Evolutionary conservation across 92 coral and sea anemone genomes (phyloP).

Genomic region (Nematostella vectensis): DNA sequence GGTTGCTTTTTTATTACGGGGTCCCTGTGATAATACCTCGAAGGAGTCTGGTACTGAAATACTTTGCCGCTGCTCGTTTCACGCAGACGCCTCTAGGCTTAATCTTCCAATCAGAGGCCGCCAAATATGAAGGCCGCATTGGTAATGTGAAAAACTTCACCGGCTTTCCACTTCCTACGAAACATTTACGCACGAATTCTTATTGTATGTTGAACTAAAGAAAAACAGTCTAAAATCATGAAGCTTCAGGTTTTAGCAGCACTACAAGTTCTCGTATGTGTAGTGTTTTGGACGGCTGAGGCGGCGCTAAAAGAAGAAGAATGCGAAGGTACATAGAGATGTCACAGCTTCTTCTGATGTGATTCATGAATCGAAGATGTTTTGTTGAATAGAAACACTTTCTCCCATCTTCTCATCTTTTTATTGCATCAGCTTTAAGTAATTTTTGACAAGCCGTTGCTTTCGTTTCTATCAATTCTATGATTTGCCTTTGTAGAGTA

Average conservation of each 20-base stretch:
- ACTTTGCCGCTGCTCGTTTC: too few species aligned
- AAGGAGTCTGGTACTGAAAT: too few species aligned
- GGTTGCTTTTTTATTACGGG: too few species aligned
- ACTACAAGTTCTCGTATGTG: constrained; percentile 42
- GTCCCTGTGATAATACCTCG: too few species aligned
- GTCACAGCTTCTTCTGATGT: too few species aligned
- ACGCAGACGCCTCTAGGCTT: too few species aligned
- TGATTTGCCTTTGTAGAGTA: too few species aligned
- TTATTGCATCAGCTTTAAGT: too few species aligned
- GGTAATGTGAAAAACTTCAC: constrained; percentile 32
- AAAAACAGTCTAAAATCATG: constrained; percentile 10
- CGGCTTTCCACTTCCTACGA: background rate
- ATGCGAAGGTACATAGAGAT: constrained; percentile 88
- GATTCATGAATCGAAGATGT: background rate
- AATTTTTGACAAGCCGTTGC: too few species aligned
- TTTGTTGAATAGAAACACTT: background rate
- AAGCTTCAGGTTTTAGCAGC: constrained; percentile 43
- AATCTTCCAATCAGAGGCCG: constrained; percentile 97
- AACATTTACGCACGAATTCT: background rate
- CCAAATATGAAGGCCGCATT: constrained; percentile 83
- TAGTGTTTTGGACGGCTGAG: constrained; percentile 50
- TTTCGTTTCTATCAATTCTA: too few species aligned
- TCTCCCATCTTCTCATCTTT: background rate
- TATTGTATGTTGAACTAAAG: background rate
- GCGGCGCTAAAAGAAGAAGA: constrained; percentile 72